Conservation (phyloP, 2,888 invertebrate genomes). For the Nezara viridula region DNA sequence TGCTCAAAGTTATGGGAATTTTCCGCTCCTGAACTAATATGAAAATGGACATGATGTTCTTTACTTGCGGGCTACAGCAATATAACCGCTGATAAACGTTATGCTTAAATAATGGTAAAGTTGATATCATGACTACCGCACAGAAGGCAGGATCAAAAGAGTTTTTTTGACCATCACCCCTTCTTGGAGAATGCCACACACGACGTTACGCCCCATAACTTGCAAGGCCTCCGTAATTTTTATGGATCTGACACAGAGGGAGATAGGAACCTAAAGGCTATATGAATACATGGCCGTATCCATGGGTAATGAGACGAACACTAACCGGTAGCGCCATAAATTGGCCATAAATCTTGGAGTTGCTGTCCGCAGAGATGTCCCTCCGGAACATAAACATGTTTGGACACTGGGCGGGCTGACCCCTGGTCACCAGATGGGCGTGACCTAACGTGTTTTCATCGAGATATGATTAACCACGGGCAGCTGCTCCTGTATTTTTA, state of each 20-base stretch:
- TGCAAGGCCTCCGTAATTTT: background rate
- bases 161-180: constrained; percentile 11
- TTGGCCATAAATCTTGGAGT: constrained; percentile 53
- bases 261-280: constrained; percentile 22
- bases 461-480: constrained; percentile 52
- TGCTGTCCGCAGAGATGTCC: constrained; percentile 58
- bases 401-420: constrained; percentile 56
- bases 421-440: constrained; percentile 59
- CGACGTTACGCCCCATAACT: constrained; percentile 35
- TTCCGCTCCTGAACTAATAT: no score
- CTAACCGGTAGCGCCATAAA: constrained; percentile 50
- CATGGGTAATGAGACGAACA: constrained; percentile 44
- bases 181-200: background rate
- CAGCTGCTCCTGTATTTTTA: constrained; percentile 50
- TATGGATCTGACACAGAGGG: background rate
- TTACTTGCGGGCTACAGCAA: no score
- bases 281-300: constrained; percentile 33
- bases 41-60: no score
- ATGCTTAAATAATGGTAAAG: background rate
- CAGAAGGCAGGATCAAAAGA: background rate
- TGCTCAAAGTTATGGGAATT: no score
- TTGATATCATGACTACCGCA: background rate
- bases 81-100: no score
- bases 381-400: constrained; percentile 55
- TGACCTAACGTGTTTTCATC: constrained; percentile 56